Conservation (phyloP, 2,888 invertebrate genomes). For the Silvanus unidentatus region DNA sequence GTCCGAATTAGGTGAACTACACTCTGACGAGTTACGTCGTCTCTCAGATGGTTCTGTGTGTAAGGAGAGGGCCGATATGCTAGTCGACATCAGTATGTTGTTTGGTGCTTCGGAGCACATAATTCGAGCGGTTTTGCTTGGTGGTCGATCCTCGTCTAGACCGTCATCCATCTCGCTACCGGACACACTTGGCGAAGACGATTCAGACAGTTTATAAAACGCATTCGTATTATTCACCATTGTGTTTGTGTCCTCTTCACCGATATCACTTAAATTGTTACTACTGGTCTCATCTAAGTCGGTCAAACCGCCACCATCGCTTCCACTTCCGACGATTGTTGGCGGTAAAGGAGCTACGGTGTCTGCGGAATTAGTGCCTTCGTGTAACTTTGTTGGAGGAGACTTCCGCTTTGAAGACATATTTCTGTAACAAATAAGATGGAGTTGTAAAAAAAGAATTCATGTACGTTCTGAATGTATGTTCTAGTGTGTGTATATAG, state of each 20-base stretch:
- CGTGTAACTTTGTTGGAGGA: constrained; percentile 86
- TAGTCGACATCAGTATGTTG: constrained; percentile 34
- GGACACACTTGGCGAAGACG: constrained; percentile 45
- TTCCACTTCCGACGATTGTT: constrained; percentile 50
- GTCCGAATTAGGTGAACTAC: constrained; percentile 66
- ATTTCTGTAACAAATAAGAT: constrained; percentile 62
- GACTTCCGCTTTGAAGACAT: constrained; percentile 97
- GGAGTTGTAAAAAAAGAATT: not conserved
- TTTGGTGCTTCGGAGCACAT: constrained; percentile 31
- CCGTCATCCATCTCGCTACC: constrained; percentile 46
- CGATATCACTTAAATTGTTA: constrained; percentile 54
- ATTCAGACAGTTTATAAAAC: constrained; percentile 43
- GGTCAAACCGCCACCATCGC: constrained; percentile 53
- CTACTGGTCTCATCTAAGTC: constrained; percentile 55
- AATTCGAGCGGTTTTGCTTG: constrained; percentile 45
- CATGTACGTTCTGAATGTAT: too few species aligned
- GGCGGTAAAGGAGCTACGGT: constrained; percentile 46
- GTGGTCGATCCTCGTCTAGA: constrained; percentile 44
- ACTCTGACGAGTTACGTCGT: constrained; percentile 58
- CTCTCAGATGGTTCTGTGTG: constrained; percentile 52
- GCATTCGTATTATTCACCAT: constrained; percentile 38
- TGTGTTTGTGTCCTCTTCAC: constrained; percentile 52
- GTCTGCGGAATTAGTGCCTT: constrained; percentile 51
- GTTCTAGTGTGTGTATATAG: too few species aligned
- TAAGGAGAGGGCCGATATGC: constrained; percentile 46